Percentiles rank a stretch among this genome's conserved stretches.
phyloP scores from a whole-genome alignment of 2,888 invertebrate species.

The Cryptus viduatorius region DNA sequence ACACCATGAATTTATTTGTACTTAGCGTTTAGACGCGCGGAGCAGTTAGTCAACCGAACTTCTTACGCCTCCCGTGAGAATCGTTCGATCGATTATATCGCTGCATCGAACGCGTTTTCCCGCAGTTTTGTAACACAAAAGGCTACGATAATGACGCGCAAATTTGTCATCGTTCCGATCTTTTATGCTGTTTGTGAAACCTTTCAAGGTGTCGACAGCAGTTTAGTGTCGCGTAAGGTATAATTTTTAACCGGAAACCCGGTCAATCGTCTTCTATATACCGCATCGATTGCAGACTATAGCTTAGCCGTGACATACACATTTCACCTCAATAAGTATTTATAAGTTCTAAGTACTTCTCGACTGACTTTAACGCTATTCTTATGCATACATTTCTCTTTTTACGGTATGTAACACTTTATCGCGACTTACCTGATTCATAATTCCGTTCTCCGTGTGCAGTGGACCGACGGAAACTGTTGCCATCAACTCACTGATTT shows the following conservation, averaged over 20 bases:
- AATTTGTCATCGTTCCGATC: constrained; percentile 16
- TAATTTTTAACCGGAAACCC: background rate
- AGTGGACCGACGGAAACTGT: constrained; percentile 68
- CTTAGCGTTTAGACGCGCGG: background rate
- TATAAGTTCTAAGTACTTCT: background rate
- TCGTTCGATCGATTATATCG: constrained; percentile 36
- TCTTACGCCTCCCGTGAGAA: background rate
- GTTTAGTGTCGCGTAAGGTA: background rate
- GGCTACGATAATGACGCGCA: background rate
- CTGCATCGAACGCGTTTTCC: constrained; percentile 2
- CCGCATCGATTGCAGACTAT: constrained; percentile 7
- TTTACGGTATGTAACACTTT: background rate
- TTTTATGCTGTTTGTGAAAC: background rate
- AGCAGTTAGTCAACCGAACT: background rate
- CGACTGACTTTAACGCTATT: background rate
- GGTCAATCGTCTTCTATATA: background rate
- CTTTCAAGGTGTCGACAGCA: background rate
- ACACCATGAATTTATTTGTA: background rate
- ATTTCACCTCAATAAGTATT: background rate
- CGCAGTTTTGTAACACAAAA: constrained; percentile 32
- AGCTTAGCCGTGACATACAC: constrained; percentile 31
- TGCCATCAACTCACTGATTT: constrained; percentile 59
- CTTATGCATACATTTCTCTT: background rate
- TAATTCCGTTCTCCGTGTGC: constrained; percentile 67
- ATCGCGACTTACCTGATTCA: constrained; percentile 70